These are phyloP conservation scores for Acrobasis suavella DNA, from an alignment of 2,888 invertebrate species.

Conservation along the genomic window DNA sequence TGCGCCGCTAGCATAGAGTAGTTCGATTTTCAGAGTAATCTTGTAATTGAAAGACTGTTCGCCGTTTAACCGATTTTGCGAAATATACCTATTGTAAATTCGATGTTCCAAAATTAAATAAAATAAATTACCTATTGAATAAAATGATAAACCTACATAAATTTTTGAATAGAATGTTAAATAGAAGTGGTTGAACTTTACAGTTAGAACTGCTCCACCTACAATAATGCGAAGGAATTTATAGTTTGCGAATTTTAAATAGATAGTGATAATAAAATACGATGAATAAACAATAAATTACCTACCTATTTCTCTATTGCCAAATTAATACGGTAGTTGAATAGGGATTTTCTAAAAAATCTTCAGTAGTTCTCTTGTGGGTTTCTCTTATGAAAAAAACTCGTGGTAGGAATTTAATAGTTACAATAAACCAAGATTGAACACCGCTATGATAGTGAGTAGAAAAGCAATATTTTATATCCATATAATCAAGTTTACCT, in stretches of 20 bases:
- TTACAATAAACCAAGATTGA: constrained; percentile 54
- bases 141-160: constrained; percentile 19
- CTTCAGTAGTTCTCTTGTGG: constrained; percentile 70
- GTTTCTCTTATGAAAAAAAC: constrained; percentile 56
- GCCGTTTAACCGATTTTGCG: constrained; percentile 1
- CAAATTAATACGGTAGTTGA: constrained; percentile 73
- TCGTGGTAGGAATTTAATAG: constrained; percentile 59
- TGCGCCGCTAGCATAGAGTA: background rate
- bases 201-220: constrained; percentile 44
- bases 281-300: constrained; percentile 63
- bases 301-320: constrained; percentile 63
- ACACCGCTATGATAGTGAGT: constrained; percentile 70
- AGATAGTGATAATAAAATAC: constrained; percentile 59
- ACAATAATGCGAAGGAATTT: constrained; percentile 74
- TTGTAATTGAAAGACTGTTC: constrained; percentile 10
- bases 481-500: constrained; percentile 60
- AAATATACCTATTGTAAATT: constrained; percentile 20
- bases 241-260: constrained; percentile 64
- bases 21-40: constrained; percentile 4
- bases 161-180: constrained; percentile 37
- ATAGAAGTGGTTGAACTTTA: constrained; percentile 44
- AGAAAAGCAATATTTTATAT: constrained; percentile 73
- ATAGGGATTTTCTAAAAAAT: constrained; percentile 67
- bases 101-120: constrained; percentile 22
- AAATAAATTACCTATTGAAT: constrained; percentile 24